Conservation (phyloP, 2,888 invertebrate species). For the Crematogaster levior region DNA sequence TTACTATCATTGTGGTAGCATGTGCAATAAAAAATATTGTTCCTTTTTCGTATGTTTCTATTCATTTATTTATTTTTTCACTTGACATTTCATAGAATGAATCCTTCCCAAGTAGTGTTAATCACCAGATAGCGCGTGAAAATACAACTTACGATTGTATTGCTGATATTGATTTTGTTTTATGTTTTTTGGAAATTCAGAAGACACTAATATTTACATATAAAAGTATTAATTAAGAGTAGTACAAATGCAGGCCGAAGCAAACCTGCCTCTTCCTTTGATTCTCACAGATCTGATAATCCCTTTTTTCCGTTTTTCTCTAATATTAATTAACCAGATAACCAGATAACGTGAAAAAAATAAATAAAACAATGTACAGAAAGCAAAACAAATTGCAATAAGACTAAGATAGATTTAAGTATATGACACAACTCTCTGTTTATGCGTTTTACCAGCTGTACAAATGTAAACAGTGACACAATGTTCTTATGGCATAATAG, state of each 20-base stretch:
- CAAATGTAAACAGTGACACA: conserved; percentile 67
- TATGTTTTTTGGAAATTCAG: conserved; percentile 19
- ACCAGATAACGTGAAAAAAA: conserved; percentile 62
- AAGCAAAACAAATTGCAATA: conserved; percentile 62
- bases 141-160: conserved; percentile 52
- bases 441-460: conserved; percentile 66
- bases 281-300: conserved; percentile 66
- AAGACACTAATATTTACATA: conserved; percentile 68
- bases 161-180: conserved; percentile 52
- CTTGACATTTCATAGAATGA: conserved; percentile 61
- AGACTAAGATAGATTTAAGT: conserved; percentile 64
- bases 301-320: conserved; percentile 55
- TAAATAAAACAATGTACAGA: conserved; percentile 74
- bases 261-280: conserved; percentile 43
- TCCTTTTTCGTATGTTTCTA: conserved; percentile 40
- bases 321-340: conserved; percentile 62
- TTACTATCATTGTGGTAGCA: neutral
- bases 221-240: conserved; percentile 68
- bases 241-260: conserved; percentile 65
- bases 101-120: conserved; percentile 53
- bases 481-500: conserved; percentile 67
- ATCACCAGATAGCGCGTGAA: conserved; percentile 46
- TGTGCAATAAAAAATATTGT: conserved; percentile 35
- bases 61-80: conserved; percentile 66
- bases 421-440: conserved; percentile 59